Conservation (phyloP, 2,888 invertebrate species). For the Steinernema scapterisci region DNA sequence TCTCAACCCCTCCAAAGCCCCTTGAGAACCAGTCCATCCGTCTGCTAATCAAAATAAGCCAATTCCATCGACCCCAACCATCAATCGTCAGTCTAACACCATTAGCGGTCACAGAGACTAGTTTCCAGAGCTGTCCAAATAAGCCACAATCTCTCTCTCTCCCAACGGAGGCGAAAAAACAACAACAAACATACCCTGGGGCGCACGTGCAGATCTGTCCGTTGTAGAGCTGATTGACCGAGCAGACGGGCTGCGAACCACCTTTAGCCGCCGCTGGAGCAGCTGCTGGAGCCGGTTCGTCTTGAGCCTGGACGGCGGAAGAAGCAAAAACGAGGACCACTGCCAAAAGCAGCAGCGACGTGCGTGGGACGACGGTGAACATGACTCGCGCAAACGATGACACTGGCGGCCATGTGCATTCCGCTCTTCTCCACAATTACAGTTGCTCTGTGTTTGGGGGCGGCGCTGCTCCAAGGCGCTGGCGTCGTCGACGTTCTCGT, state of each 20-base stretch:
- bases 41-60: too few species aligned
- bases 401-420: constrained; percentile 27
- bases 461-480: constrained; percentile 6
- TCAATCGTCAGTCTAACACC: constrained; percentile 12
- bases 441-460: not conserved
- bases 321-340: not conserved
- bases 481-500: not conserved
- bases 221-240: constrained; percentile 64
- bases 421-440: constrained; percentile 19
- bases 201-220: constrained; percentile 65
- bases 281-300: constrained; percentile 5
- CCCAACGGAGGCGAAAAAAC: not conserved
- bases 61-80: constrained; percentile 8
- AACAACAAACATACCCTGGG: constrained; percentile 53
- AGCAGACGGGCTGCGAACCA: constrained; percentile 47
- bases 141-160: constrained; percentile 4
- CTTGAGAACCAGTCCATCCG: too few species aligned
- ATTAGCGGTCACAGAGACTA: constrained; percentile 4
- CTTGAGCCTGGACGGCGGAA: not conserved
- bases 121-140: constrained; percentile 12
- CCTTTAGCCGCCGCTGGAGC: constrained; percentile 62
- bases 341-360: constrained; percentile 10
- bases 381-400: constrained; percentile 32
- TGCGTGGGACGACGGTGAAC: constrained; percentile 19
- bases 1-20: too few species aligned